Base-by-base conservation (phyloP, 2,113 vertebrate genomes). In the Riparia riparia region DNA sequence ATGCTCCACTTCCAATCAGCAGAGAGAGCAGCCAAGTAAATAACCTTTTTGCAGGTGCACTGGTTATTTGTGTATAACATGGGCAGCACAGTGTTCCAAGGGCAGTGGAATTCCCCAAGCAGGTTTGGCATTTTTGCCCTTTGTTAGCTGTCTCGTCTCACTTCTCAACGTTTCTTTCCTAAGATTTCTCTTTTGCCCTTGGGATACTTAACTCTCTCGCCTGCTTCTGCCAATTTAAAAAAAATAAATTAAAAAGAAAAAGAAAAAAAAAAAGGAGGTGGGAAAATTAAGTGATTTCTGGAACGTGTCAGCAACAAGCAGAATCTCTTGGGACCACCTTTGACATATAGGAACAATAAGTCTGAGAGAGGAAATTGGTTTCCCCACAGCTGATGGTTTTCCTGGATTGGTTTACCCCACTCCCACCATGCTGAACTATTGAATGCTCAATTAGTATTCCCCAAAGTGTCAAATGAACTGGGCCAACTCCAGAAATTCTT, bases 311-410 rank as follows among this genome's bases (percentile, higher is more conserved):
- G 70, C 66, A 80, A 44, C 74, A 80, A 87, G 74, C 58, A 85
- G 56, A 86, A 50, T 87, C 84, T n/a, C 95, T 70, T 63, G 93
- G 78, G 90, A 69, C 64, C 10, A 4, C 63, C 84, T 82, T 61
- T 95, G 82, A 85, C 94, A 66, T 76, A 49, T 20, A 94, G 65
- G 54, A 93, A 73, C 90, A 93, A 49, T 73, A 87, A 93, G 42
- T 85, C 29, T 70, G 76, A 82, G 95, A 80, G 66, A 92, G 86
- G 86, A 96, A 96, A 95, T 95, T 94, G 56, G 68, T 89, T 96
- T 92, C 86, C 86, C 83, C 34, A 45, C 0, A 4, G 63, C 69
- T 82, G 84, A 80, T 70, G 83, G 39, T 69, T 90, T 87, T 85
- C 74, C 78, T 94, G 94, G 53, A 70, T 82, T 91, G 71, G 41